phyloP scores from a whole-genome alignment of 2,113 vertebrate species.

The Oriolus oriolus region DNA sequence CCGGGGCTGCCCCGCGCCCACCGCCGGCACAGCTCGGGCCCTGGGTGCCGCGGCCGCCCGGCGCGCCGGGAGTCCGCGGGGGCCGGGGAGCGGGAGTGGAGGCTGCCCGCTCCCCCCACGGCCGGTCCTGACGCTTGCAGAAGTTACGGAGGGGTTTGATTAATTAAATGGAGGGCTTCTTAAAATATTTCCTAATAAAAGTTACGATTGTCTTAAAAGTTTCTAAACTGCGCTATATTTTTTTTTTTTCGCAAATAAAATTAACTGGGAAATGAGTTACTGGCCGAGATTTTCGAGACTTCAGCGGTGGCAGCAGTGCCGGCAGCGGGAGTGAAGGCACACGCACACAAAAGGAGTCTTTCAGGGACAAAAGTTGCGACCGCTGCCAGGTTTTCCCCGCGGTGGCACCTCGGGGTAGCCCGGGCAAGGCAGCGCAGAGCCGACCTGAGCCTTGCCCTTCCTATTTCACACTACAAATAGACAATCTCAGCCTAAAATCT shows the following conservation, averaged over 20 bases:
- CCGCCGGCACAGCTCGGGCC: background rate
- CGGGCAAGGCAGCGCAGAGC: background rate
- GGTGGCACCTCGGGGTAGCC: background rate
- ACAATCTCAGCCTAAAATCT: background rate
- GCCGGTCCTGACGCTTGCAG: constrained; percentile 48
- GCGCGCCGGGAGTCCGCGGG: background rate
- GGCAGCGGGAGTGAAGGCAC: background rate
- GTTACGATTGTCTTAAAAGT: constrained; percentile 72
- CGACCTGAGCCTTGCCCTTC: background rate
- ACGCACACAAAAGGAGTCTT: constrained; percentile 4
- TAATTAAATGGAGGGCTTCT: constrained; percentile 65
- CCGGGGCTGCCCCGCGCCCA: background rate
- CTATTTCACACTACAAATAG: background rate
- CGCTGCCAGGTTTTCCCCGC: background rate
- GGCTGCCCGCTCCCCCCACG: constrained; percentile 4
- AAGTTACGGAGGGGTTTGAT: constrained; percentile 60
- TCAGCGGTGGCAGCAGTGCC: background rate
- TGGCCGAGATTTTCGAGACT: constrained; percentile 51
- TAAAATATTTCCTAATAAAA: constrained; percentile 73
- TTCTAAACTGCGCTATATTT: constrained; percentile 60
- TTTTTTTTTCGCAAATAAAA: constrained; percentile 48
- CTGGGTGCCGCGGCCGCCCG: background rate
- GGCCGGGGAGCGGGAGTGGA: background rate
- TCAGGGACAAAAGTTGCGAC: constrained; percentile 17
- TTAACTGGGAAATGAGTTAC: constrained; percentile 70